Evolutionary conservation across 1,140 invertebrate genomes (phyloP).

Genomic region (Temnothorax curvispinosus): DNA sequence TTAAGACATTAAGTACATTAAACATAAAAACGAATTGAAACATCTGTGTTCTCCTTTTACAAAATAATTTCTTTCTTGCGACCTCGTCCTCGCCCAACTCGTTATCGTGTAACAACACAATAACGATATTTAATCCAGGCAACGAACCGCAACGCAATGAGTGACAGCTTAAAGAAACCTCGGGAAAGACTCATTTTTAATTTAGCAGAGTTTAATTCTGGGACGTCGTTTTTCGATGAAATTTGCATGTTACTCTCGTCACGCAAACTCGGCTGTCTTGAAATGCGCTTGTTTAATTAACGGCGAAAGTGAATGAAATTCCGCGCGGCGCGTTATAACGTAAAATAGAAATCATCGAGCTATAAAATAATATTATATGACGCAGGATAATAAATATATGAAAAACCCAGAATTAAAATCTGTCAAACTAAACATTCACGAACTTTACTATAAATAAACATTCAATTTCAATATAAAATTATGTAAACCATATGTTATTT

Average conservation of each 20-base stretch:
- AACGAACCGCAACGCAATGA: conserved; percentile 51
- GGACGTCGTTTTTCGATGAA: conserved; percentile 49
- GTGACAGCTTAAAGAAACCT: background rate
- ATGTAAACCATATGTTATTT: background rate
- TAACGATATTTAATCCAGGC: conserved; percentile 69
- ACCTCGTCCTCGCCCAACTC: background rate
- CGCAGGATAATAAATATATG: background rate
- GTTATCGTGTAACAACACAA: conserved; percentile 24
- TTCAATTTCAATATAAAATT: background rate
- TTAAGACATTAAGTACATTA: background rate
- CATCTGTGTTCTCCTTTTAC: conserved; percentile 60
- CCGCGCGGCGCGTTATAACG: conserved; percentile 53
- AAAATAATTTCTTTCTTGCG: conserved; percentile 9
- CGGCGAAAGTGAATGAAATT: conserved; percentile 81
- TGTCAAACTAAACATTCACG: background rate
- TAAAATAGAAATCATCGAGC: background rate
- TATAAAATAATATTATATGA: conserved; percentile 10
- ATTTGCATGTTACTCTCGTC: conserved; percentile 49
- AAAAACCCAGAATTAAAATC: background rate
- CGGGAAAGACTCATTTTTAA: conserved; percentile 34
- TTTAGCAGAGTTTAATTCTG: background rate
- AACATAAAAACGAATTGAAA: background rate
- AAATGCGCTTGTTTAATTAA: conserved; percentile 73
- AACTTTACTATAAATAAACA: background rate
- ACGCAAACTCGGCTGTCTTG: conserved; percentile 48